Evolutionary conservation across 23 tunicate genomes (phyloP).

Genomic region (Oikopleura dioica): DNA sequence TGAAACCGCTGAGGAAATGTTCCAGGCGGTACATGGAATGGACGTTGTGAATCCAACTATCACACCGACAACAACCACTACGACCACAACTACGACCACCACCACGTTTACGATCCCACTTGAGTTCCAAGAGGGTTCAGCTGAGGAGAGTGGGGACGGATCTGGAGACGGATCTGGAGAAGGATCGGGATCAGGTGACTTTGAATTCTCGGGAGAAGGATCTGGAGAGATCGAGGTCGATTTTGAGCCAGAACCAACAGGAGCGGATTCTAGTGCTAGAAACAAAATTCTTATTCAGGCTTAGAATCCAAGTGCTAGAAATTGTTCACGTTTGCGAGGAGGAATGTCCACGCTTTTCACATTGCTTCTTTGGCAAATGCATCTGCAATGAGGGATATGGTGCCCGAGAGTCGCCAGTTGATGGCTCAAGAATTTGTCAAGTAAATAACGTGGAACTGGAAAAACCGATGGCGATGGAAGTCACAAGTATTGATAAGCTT

Average conservation of each 20-base stretch:
- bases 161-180: neutral
- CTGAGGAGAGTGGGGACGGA: neutral
- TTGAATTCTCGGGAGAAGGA: neutral
- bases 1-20: neutral
- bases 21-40: neutral
- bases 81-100: neutral
- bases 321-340: too few relatives aligned
- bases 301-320: too few relatives aligned
- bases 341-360: too few relatives aligned
- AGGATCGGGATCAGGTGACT: neutral
- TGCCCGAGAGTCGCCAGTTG: neutral
- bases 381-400: neutral
- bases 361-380: too few relatives aligned
- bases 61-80: neutral
- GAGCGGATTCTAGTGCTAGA: neutral
- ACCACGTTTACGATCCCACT: neutral
- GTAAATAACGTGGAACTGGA: neutral
- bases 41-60: neutral
- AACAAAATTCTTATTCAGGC: neutral
- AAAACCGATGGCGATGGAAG: neutral
- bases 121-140: too few relatives aligned
- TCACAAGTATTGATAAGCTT: neutral
- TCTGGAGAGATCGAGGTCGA: neutral
- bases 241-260: neutral
- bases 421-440: neutral